Evolutionary conservation across 2,797 vertebrate genomes (phyloP), one percentile per base, ranked within the genome.

Genomic region (Smutsia gigantea): DNA sequence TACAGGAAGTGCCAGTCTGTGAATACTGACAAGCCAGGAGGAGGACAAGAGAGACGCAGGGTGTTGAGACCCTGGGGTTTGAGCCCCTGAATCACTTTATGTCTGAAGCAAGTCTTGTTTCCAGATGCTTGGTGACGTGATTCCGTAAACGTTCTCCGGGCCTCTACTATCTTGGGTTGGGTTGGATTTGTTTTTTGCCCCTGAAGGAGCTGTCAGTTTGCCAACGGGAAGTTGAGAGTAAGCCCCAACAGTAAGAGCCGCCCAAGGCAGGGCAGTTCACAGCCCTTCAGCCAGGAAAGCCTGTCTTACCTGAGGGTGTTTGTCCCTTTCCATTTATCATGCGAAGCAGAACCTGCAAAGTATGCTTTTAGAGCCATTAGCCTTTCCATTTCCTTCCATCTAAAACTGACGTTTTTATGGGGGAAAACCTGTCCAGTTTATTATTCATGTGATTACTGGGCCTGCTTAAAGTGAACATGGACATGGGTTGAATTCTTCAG

Each of bases 301-400:
- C 27, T 23, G 57, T 46, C 66, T 92, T 49, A 63, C n/a, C 61
- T 1, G 49, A 87, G 81, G 61, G 66, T 27, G 7, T 57, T 75
- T 71, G 87, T 83, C 51, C 57, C 64, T 93, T 46, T 27, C 59
- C 0, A 7, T 82, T 91, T 82, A 81, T 83, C 53, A 11, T 2
- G 23, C 92, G 87, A 93, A 68, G n/a, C 66, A 42, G 57, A 69
- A 59, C 31, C 39, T 78, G 53, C 25, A 25, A 66, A 9, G 2
- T 39, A 25, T 17, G 64, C 57, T 93, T 92, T 95, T 69, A 92
- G 87, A 85, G 55, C 55, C 81, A 31, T 81, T 85, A 92, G 42
- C 88, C 49, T 96, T 85, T 66, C 84, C 42, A 39, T 90, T 86
- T 19, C 49, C 61, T 94, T 66, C 86, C 53, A 31, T 81, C 29